Evolutionary conservation across 2,888 invertebrate species (phyloP), one percentile per base, ranked within the genome.

Genomic region (Orchesella flavescens): DNA sequence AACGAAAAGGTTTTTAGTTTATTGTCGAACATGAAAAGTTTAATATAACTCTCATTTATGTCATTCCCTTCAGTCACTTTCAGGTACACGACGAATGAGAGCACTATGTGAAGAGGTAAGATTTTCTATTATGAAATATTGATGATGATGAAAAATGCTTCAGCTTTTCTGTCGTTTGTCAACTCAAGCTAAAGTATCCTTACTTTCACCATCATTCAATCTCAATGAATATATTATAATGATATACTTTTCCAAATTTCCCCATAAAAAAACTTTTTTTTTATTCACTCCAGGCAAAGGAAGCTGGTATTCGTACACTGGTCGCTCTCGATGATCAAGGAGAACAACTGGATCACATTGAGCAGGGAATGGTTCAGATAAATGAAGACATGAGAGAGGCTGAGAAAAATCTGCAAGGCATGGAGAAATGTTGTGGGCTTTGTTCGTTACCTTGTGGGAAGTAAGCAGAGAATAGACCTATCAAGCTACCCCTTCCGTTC

Each of bases 251-350:
- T n/a, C 49, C 10, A 49, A 49, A 7, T 53, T 71, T 53, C 10
- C 3, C 53, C 44, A 72, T 72, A 61, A 15, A n/a, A 72, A 79
- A 79, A 72, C 72, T 79, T 72, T 79, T 79, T 74, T 65, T 24
- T 17, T 57, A 9, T 71, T 90, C n/a, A n/a, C n/a, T n/a, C n/a
- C n/a, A 98, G 98, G 97, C 98, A 94, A 98, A 98, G 95, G 98
- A 98, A 94, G 98, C 97, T 92, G 98, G 98, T 93, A 98, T 98
- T 93, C 96, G 97, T 92, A 98, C 98, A 93, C 95, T 98, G 94
- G 98, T 98, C 93, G 97, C 98, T 93, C 95, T 98, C 93, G 98
- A 98, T 93, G 98, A 98, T 94, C 98, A 98, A 95, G 98, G 98
- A 96, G 99, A 99, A 91, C 99, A 99, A 96, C 93, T 99, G 94